phyloP scores from a whole-genome alignment of 2,888 invertebrate genomes.

The Drosophila phalerata region DNA sequence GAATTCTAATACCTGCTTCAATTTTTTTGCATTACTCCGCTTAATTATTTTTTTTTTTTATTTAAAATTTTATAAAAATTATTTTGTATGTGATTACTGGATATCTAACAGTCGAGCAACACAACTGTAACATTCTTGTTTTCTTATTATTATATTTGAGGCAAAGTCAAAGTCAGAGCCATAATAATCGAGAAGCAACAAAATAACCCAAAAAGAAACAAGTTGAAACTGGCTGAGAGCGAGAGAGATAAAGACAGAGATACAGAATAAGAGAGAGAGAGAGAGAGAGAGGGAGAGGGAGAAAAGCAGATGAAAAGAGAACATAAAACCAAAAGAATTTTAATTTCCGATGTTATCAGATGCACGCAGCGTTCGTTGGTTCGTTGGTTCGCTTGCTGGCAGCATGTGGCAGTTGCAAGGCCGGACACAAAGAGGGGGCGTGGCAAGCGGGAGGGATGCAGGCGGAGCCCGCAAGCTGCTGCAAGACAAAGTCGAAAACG shows the following conservation, averaged over 20 bases:
- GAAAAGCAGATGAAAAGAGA: constrained; percentile 57
- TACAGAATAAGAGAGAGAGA: constrained; percentile 18
- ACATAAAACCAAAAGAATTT: constrained; percentile 83
- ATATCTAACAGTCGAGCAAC: background rate
- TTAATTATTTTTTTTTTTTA: background rate
- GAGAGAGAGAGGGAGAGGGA: constrained; percentile 31
- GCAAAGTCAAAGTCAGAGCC: constrained; percentile 45
- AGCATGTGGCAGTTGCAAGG: constrained; percentile 65
- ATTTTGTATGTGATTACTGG: background rate
- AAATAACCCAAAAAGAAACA: constrained; percentile 63
- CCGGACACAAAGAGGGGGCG: constrained; percentile 53
- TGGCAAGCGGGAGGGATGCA: constrained; percentile 23
- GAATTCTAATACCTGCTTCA: no score
- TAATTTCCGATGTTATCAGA: constrained; percentile 84
- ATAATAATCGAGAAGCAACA: constrained; percentile 61
- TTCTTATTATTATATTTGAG: background rate
- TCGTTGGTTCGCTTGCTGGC: constrained; percentile 32
- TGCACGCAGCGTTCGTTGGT: constrained; percentile 70
- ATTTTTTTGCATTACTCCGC: no score
- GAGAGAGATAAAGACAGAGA: constrained; percentile 27
- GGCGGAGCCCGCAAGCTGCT: background rate
- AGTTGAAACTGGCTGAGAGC: constrained; percentile 53
- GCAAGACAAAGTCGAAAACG: constrained; percentile 29
- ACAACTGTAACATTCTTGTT: background rate
- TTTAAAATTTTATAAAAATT: background rate